Base-by-base conservation (phyloP, 2,113 vertebrate species). In the Salminus brasiliensis region DNA sequence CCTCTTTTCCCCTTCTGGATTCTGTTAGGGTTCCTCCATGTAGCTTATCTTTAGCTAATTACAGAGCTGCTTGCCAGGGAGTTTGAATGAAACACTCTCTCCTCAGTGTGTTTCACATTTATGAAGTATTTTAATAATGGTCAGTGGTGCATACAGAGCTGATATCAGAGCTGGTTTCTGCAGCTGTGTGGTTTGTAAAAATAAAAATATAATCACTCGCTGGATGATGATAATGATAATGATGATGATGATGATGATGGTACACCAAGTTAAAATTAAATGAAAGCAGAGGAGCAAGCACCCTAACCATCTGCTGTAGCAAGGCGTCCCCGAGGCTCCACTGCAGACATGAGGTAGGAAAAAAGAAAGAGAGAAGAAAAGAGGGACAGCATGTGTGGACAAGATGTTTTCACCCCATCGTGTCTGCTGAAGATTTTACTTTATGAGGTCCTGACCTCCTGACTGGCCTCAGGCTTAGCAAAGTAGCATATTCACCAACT, bases 361-460 rank as follows among this genome's bases (percentile, higher is more conserved):
- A 73, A 57, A 39, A 16, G 47, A 72, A 43, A 45, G 52, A 57
- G 55, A 60, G n/a, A 18, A 57, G 30, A 68, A 1, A 43, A 32
- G 30, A 49, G 32, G 53, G 43, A 41, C 74, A 16, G 41, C 81
- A 84, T 84, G 86, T 91, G 82, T 74, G 74, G 55, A 79, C 57
- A 84, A 86, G 79, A 83, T 87, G 87, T 88, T 86, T 83, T 80
- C 76, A 72, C 81, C 74, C 59, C 68, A 47, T 59, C 70, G 66
- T 70, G 47, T 74, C 47, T 34, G 49, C 23, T 57, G 71, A 67
- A 68, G 59, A 53, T 43, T 74, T 5, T n/a, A 74, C 69, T 53
- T 63, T 68, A 60, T 81, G 79, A 86, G 87, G 83, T 67, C 66
- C 36, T 69, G 68, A 71, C 72, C 36, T 84, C 12, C 78, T 70